Percentiles rank a stretch among this genome's conserved stretches.
phyloP scores from a whole-genome alignment of 2,113 vertebrate species.

The Macquaria ambigua region DNA sequence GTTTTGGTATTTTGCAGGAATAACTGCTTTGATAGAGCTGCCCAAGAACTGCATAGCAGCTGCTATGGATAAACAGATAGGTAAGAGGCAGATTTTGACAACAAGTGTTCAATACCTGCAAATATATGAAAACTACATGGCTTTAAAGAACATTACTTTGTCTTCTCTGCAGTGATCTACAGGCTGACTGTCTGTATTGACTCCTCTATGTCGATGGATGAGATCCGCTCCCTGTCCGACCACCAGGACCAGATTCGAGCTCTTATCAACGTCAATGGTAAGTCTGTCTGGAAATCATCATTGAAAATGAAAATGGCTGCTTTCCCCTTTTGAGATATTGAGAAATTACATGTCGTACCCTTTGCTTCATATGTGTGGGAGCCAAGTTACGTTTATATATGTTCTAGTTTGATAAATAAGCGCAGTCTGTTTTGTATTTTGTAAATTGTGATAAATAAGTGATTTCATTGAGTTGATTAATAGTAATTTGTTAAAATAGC shows the following conservation, averaged over 20 bases:
- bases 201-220: slow-evolving; percentile 81
- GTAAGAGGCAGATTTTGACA: slow-evolving; percentile 79
- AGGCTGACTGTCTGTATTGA: slow-evolving; percentile 81
- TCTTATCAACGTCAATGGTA: slow-evolving; percentile 90
- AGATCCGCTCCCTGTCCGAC: slow-evolving; percentile 88
- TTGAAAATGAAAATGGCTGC: background rate
- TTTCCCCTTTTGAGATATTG: background rate
- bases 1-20: slow-evolving; percentile 79
- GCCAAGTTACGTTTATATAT: no score
- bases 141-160: background rate
- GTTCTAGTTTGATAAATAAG: no score
- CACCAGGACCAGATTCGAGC: slow-evolving; percentile 95
- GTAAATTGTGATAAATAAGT: no score
- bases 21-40: slow-evolving; percentile 90
- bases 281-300: slow-evolving; percentile 40
- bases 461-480: no score
- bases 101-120: no score
- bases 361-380: background rate
- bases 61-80: slow-evolving; percentile 92
- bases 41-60: slow-evolving; percentile 92
- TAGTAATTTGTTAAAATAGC: no score
- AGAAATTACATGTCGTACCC: background rate
- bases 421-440: no score
- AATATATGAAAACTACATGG: background rate
- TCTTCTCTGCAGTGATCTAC: slow-evolving; percentile 89